Conservation (phyloP, 2,888 invertebrate genomes). For the Campoplex capitator region DNA sequence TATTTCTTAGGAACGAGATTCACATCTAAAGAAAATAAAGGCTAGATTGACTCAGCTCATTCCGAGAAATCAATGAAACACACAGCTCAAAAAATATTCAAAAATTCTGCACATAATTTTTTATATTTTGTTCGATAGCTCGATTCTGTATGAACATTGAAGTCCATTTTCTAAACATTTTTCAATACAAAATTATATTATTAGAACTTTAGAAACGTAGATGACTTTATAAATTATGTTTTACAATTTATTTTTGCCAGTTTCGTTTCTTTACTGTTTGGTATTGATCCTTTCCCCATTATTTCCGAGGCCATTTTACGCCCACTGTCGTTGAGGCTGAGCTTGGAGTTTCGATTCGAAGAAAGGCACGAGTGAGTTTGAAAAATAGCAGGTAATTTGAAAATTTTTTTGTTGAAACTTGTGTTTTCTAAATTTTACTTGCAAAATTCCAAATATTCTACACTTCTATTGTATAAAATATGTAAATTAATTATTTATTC, state of each 20-base stretch:
- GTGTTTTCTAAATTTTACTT: no score
- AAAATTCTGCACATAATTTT: background rate
- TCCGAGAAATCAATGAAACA: constrained; percentile 11
- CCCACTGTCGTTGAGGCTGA: background rate
- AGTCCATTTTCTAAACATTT: background rate
- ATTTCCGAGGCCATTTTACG: background rate
- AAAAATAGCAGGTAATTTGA: no score
- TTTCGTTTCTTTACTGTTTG: background rate
- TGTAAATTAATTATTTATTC: no score
- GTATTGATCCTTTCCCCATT: background rate
- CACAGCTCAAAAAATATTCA: background rate
- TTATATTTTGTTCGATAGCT: background rate
- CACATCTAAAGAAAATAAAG: background rate
- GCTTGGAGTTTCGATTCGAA: background rate
- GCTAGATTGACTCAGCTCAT: background rate
- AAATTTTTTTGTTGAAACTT: no score
- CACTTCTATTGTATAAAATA: no score
- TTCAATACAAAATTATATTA: background rate
- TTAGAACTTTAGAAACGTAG: background rate
- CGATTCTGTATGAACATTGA: background rate
- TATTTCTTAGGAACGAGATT: background rate
- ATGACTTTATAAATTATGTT: background rate
- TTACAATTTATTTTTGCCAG: background rate
- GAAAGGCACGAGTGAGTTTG: no score
- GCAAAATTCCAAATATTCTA: no score